Percentiles rank a stretch among this genome's conserved stretches.
Evolutionary conservation across 2,113 vertebrate species (phyloP).

Genomic region (Deroptyus accipitrinus): DNA sequence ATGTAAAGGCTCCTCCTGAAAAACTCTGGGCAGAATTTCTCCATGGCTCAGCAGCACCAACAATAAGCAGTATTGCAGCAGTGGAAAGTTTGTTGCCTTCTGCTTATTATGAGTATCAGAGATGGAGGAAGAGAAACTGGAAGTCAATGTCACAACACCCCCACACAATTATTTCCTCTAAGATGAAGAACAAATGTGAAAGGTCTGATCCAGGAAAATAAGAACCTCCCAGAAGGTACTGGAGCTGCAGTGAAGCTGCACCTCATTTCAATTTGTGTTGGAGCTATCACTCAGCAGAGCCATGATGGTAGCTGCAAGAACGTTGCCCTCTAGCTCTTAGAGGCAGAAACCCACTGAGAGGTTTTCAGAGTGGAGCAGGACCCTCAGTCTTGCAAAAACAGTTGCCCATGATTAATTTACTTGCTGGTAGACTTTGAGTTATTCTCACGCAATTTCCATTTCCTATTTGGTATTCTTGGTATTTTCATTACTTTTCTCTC

Average conservation of each 20-base stretch:
- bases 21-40: not conserved
- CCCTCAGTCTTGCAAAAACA: not conserved
- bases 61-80: not conserved
- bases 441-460: not conserved
- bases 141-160: not conserved
- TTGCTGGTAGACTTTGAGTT: not conserved
- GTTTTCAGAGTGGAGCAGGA: not conserved
- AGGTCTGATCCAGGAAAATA: not conserved
- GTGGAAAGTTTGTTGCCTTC: not conserved
- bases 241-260: not conserved
- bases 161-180: not conserved
- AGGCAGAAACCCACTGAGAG: not conserved
- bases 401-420: not conserved
- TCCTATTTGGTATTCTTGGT: not conserved
- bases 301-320: fast-evolving
- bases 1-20: not conserved
- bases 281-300: not conserved
- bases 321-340: not conserved
- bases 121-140: not conserved
- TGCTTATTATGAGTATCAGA: not conserved
- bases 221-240: not conserved
- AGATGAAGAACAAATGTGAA: not conserved
- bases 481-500: not conserved
- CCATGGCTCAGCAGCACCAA: not conserved
- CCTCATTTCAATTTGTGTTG: not conserved